Conservation (phyloP, 2,797 vertebrate genomes). For the Gallirallus australis region DNA sequence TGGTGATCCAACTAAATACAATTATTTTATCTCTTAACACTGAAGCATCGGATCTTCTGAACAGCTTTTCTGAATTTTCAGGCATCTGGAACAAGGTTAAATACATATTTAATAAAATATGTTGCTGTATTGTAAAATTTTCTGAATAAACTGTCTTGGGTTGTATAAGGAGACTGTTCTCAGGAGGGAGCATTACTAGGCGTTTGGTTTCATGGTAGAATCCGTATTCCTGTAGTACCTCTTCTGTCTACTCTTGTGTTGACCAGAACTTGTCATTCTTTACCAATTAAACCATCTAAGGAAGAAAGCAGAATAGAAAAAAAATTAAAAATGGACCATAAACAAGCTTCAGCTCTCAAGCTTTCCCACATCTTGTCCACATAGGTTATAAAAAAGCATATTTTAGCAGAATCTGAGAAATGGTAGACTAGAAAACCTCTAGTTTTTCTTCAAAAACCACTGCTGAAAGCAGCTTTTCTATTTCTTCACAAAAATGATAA, state of each 20-base stretch:
- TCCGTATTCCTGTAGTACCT: neutral
- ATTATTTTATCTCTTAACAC: conserved; percentile 79
- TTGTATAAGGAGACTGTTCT: neutral
- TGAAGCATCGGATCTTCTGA: conserved; percentile 74
- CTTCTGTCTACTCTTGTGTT: neutral
- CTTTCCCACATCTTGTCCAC: neutral
- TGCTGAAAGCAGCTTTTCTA: neutral
- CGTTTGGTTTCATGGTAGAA: neutral
- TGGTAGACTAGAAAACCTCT: neutral
- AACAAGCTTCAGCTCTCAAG: neutral
- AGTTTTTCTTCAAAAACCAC: neutral
- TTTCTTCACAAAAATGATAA: neutral
- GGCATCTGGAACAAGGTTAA: conserved; percentile 85
- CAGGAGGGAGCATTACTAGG: neutral
- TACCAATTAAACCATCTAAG: neutral
- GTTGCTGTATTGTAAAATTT: neutral
- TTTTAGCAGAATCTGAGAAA: neutral
- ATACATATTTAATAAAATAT: neutral
- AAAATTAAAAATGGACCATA: neutral
- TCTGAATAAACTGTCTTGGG: neutral
- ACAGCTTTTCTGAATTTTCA: conserved; percentile 80
- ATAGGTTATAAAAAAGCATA: neutral
- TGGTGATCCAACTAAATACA: conserved; percentile 81
- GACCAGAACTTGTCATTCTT: neutral
- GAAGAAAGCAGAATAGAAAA: neutral